These are phyloP conservation scores for Verasper variegatus DNA, from an alignment of 2,113 vertebrate genomes.

Conservation along the genomic window DNA sequence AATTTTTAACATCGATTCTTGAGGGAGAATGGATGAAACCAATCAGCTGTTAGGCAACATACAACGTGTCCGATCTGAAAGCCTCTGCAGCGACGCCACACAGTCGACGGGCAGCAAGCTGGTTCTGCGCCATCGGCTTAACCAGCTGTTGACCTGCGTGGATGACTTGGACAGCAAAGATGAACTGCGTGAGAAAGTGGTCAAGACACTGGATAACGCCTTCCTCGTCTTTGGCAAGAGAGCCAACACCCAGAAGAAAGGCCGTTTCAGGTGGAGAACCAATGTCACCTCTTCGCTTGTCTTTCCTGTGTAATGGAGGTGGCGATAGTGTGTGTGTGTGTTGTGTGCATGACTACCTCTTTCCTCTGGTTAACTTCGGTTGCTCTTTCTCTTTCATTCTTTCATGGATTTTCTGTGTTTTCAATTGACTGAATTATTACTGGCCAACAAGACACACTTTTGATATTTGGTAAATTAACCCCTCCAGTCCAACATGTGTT, in stretches of 20 bases:
- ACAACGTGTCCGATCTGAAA: constrained; percentile 60
- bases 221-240: constrained; percentile 77
- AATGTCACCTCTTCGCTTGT: neutral
- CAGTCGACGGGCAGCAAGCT: constrained; percentile 67
- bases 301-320: neutral
- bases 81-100: constrained; percentile 70
- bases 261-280: constrained; percentile 71
- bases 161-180: constrained; percentile 79
- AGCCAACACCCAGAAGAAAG: constrained; percentile 47
- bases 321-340: neutral
- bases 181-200: constrained; percentile 78
- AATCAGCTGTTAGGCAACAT: constrained; percentile 21
- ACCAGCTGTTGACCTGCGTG: constrained; percentile 80
- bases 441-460: neutral
- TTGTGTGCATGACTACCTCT: neutral
- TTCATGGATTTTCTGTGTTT: neutral
- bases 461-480: neutral
- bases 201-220: constrained; percentile 78
- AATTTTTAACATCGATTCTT: neutral
- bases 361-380: neutral
- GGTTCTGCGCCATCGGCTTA: constrained; percentile 80
- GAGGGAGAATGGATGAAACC: constrained; percentile 57
- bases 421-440: neutral
- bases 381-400: neutral
- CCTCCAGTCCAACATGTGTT: neutral